Base-by-base conservation (phyloP, 2,797 vertebrate species). In the Propithecus perrieri region DNA sequence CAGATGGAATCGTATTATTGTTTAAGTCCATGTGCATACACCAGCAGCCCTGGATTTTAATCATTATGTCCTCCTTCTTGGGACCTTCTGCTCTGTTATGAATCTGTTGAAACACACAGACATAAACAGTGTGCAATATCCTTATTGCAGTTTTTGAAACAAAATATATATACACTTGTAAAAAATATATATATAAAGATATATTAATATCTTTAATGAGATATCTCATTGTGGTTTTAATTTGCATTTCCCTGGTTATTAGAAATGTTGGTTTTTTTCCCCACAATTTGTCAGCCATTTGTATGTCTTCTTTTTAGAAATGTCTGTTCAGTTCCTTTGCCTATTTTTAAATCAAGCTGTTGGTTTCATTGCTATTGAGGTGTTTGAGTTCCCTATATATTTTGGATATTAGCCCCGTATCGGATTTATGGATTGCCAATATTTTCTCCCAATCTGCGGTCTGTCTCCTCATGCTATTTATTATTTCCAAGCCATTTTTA, bases 11-110 rank as follows among this genome's bases (percentile, higher is more conserved):
- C 26, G 0, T 2, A 0, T 8, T 6, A 53, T 80, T 24, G 59
- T 69, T 63, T 30, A 46, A 41, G 53, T 61, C 24, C 14, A 15
- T 18, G n/a, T 33, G 50, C 18, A 6, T 2, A 15, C 35, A 33
- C 7, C 43, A 24, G 18, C 1, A 2, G 28, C 8, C 38, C 12
- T 22, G 17, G 10, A 2, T 79, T 13, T 33, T 2, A 4, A 1
- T 38, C 17, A 6, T 26, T 13, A 20, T 17, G 4, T 15, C 24
- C 53, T 28, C 20, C 28, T 10, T 33, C 48, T 26, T 38, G 15
- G 22, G 55, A 81, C 5, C 12, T 28, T 33, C 26, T 28, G 38
- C 11, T 81, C 3, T 28, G 6, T 33, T 65, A 14, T 1, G n/a
- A 57, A 26, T 61, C 67, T 53, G 8, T 6, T 61, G 41, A 87